These are phyloP conservation scores for Grammomys surdaster DNA, from an alignment of 2,113 vertebrate genomes.

Conservation along the genomic window DNA sequence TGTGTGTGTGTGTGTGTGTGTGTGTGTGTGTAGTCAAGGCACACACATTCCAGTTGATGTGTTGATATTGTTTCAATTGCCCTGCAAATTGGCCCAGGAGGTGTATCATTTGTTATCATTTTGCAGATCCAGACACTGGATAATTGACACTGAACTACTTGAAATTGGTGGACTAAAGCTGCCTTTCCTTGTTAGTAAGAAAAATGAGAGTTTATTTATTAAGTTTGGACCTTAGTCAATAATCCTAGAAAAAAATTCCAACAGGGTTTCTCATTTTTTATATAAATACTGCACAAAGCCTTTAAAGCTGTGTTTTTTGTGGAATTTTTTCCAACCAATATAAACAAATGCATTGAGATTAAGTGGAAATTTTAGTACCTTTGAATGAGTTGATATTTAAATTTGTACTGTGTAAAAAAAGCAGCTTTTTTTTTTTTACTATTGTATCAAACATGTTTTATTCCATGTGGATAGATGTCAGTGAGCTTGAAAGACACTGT, in stretches of 20 bases:
- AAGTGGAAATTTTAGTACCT: constrained; percentile 48
- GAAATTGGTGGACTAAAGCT: neutral
- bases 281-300: neutral
- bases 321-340: neutral
- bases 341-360: constrained; percentile 27
- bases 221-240: constrained; percentile 69
- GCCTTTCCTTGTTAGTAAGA: constrained; percentile 61
- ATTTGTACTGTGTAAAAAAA: neutral
- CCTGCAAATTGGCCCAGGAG: neutral
- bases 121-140: neutral
- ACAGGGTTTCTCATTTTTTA: accelerated
- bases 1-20: neutral
- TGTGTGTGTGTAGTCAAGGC: neutral
- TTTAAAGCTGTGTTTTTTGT: constrained; percentile 38
- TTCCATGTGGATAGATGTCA: neutral
- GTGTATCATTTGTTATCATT: constrained; percentile 47
- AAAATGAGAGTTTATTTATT: constrained; percentile 59
- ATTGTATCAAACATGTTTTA: neutral
- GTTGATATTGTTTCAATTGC: neutral
- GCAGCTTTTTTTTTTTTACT: neutral
- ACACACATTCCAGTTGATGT: neutral
- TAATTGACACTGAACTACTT: constrained; percentile 51
- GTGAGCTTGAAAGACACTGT: neutral
- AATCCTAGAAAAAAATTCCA: neutral
- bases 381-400: constrained; percentile 13